Evolutionary conservation across 2,797 vertebrate species (phyloP).

Genomic region (Liasis olivaceus): DNA sequence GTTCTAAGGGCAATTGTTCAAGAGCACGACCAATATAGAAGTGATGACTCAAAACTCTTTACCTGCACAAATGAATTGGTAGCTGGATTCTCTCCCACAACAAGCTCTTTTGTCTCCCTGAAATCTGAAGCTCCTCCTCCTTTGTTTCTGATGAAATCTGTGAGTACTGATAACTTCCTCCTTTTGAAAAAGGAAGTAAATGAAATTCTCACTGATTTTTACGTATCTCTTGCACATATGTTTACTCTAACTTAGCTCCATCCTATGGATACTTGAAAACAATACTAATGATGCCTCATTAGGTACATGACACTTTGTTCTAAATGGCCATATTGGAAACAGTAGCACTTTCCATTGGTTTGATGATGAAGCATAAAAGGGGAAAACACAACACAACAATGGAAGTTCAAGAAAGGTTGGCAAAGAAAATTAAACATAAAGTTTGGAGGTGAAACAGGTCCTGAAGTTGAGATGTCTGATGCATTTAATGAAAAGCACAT

Average conservation of each 20-base stretch:
- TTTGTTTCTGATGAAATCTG: background rate
- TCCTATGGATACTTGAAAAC: background rate
- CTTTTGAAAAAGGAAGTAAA: background rate
- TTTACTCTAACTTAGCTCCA: background rate
- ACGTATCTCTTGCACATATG: background rate
- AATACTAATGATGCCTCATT: constrained; percentile 3
- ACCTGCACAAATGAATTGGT: background rate
- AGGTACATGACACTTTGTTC: background rate
- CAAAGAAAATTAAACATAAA: background rate
- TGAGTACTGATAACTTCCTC: background rate
- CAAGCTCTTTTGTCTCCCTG: background rate
- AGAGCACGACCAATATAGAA: too few relatives aligned
- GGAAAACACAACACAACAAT: background rate
- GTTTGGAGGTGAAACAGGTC: background rate
- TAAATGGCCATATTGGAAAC: constrained; percentile 34
- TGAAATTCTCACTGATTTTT: background rate
- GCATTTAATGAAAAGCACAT: background rate
- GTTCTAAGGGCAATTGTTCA: too few relatives aligned
- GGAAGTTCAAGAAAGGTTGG: background rate
- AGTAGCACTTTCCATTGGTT: constrained; percentile 35
- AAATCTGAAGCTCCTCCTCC: background rate
- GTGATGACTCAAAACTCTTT: background rate
- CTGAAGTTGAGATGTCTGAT: background rate
- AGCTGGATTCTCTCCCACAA: background rate
- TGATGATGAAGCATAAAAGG: constrained; percentile 22